Base-by-base conservation (phyloP, 2,797 vertebrate genomes). In the Sylvilagus floridanus region DNA sequence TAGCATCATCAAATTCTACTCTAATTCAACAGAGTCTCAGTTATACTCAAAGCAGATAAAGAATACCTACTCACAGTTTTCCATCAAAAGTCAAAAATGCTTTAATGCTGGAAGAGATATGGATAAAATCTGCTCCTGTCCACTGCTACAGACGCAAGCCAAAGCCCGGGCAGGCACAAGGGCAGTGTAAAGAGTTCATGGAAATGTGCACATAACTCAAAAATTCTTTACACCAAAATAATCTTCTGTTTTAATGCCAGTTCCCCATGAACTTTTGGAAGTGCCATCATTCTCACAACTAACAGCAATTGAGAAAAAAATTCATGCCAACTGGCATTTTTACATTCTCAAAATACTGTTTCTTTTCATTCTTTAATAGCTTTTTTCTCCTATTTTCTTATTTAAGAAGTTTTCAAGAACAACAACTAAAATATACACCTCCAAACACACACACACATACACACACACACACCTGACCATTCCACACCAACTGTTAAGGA, bases 71-170 rank as follows among this genome's bases (percentile, higher is more conserved):
- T 13, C 16, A 42, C 97, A 83, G 17, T 81, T 88, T 86, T 87
- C 94, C 50, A 88, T 82, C 89, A 95, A 68, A 95, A 95, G 93
- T 47, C 54, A 0, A 2, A 65, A 50, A 71, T 76, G 77, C 5
- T 35, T 75, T 81, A 84, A 91, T 71, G 1, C 47, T 62, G 21
- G 17, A 84, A 47, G 8, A 50, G 12, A 68, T 16, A 7, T 72
- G 22, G 32, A 17, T 30, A 75, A 79, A 57, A 68, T 37, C 4
- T 11, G n/a, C 54, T 47, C 47, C 54, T 91, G 68, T 52, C 42
- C 47, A 52, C 30, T 54, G 60, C 24, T 54, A 26, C 14, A 91
- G 71, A 94, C 19, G 50, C 96, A 97, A 96, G 94, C 96, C 97
- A 97, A 96, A 96, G 93, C 50, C 63, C 0, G 91, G 85, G 63